phyloP scores from a whole-genome alignment of 2,113 vertebrate species.

The Colius striatus region DNA sequence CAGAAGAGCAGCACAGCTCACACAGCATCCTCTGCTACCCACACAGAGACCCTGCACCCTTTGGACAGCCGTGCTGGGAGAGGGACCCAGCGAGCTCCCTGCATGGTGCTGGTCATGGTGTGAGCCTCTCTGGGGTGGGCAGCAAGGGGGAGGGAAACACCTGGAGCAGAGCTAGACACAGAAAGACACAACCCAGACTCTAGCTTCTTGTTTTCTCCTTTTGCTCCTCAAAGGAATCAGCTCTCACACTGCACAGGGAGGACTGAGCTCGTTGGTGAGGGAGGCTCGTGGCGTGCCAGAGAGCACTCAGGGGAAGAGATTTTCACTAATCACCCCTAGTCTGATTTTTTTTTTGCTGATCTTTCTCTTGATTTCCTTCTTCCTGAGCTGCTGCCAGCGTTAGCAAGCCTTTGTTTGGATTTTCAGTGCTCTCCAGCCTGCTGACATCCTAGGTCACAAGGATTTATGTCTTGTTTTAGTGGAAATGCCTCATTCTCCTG shows the following conservation, averaged over 20 bases:
- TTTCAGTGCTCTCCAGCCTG: background rate
- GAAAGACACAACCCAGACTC: background rate
- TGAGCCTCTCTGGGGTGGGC: background rate
- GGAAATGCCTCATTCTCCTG: background rate
- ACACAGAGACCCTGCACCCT: background rate
- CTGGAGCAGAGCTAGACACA: background rate
- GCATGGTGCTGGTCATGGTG: accelerated
- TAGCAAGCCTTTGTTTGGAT: constrained; percentile 16
- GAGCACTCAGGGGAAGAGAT: background rate
- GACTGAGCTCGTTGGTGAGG: background rate
- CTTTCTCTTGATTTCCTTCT: background rate
- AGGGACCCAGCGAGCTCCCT: accelerated
- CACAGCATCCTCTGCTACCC: background rate
- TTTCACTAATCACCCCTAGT: background rate
- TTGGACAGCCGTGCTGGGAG: background rate
- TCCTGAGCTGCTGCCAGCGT: background rate
- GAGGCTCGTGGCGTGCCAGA: background rate
- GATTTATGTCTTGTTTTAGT: background rate
- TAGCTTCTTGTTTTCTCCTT: background rate
- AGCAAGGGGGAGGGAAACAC: background rate
- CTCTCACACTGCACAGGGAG: accelerated
- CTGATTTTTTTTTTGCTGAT: background rate
- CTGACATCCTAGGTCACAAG: background rate
- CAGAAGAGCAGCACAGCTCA: background rate
- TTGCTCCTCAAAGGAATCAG: background rate